Evolutionary conservation across 2,113 vertebrate species (phyloP).

Genomic region (Esox niger): DNA sequence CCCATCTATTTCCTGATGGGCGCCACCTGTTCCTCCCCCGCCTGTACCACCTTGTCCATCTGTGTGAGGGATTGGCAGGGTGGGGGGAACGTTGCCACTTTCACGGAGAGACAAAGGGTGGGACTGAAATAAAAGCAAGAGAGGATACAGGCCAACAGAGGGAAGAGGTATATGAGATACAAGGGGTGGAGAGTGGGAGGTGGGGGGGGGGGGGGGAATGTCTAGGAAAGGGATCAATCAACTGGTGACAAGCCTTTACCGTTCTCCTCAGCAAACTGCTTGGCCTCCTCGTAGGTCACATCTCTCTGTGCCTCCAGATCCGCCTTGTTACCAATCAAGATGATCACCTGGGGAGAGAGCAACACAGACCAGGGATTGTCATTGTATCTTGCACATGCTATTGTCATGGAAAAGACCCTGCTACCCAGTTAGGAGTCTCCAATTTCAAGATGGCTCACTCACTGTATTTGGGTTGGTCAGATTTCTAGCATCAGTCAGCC

Average conservation of each 20-base stretch:
- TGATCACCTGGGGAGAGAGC: constrained; percentile 83
- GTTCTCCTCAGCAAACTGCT: constrained; percentile 98
- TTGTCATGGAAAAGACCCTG: not conserved
- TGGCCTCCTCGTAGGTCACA: constrained; percentile 98
- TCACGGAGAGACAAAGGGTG: constrained; percentile 47
- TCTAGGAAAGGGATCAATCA: too few relatives aligned
- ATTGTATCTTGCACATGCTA: not conserved
- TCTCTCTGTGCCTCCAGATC: constrained; percentile 97
- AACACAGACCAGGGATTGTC: not conserved
- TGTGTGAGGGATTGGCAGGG: constrained; percentile 47
- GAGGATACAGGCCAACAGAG: not conserved
- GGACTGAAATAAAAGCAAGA: not conserved
- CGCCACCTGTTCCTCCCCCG: constrained; percentile 69
- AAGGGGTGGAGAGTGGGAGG: constrained; percentile 36
- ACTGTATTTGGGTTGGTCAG: constrained; percentile 99
- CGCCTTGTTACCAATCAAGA: constrained; percentile 98
- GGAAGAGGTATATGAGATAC: too few relatives aligned
- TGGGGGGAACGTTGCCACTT: constrained; percentile 49
- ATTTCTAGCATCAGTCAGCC: constrained; percentile 97
- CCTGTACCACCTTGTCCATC: not conserved
- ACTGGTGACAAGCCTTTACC: not conserved
- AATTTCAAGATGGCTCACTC: constrained; percentile 60
- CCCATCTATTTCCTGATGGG: constrained; percentile 67
- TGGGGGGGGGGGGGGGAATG: too few relatives aligned
- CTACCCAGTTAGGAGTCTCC: not conserved